Evolutionary conservation across 2,113 vertebrate genomes (phyloP).

Genomic region (Bujurquina vittata): DNA sequence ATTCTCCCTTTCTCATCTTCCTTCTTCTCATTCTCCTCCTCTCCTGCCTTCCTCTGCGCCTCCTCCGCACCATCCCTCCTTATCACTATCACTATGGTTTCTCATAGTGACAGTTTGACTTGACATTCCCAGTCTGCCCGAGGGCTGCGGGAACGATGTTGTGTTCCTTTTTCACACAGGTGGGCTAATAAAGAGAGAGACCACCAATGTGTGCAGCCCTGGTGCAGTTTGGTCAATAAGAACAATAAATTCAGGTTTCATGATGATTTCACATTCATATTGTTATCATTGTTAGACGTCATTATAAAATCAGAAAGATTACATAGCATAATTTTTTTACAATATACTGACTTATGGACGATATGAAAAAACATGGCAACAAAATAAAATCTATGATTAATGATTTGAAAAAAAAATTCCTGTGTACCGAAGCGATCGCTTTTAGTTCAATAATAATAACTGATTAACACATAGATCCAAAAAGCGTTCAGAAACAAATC

Average conservation of each 20-base stretch:
- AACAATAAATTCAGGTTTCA: background rate
- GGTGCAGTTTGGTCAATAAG: background rate
- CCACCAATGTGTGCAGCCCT: background rate
- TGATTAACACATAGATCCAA: background rate
- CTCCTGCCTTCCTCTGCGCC: background rate
- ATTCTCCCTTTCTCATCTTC: constrained; percentile 23
- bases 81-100: constrained; percentile 4
- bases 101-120: constrained; percentile 19
- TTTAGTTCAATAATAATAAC: background rate
- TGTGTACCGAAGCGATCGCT: background rate
- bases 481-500: background rate
- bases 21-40: background rate
- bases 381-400: background rate
- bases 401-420: background rate
- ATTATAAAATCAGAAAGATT: background rate
- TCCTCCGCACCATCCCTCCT: constrained; percentile 5
- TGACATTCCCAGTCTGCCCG: constrained; percentile 26
- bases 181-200: constrained; percentile 9
- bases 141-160: constrained; percentile 33
- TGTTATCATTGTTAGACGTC: background rate
- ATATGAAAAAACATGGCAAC: background rate
- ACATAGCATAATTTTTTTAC: background rate
- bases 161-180: constrained; percentile 12
- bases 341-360: background rate
- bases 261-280: background rate